Evolutionary conservation across 2,888 invertebrate species (phyloP).

Genomic region (Bursaphelenchus okinawaensis): DNA sequence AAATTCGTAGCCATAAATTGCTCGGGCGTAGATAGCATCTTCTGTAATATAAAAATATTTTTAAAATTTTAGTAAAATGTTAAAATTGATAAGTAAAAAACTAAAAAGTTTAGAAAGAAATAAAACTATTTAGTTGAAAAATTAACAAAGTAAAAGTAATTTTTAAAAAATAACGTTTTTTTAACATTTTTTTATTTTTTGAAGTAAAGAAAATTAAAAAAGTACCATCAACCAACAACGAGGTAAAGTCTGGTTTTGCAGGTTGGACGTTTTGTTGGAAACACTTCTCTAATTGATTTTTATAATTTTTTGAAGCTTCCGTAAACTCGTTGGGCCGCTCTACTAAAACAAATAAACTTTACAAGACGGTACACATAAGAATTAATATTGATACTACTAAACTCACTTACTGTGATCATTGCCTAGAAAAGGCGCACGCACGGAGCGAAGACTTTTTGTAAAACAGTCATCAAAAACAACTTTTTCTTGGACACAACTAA

Average conservation of each 20-base stretch:
- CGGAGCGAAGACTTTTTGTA: slow-evolving; percentile 34
- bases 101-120: too few species aligned
- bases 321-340: slow-evolving; percentile 23
- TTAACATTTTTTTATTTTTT: too few species aligned
- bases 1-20: slow-evolving; percentile 43
- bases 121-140: too few species aligned
- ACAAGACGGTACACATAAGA: not conserved
- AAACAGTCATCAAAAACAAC: slow-evolving; percentile 49
- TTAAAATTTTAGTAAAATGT: too few species aligned
- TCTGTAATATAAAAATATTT: slow-evolving; percentile 29
- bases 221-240: slow-evolving; percentile 35
- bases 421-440: slow-evolving; percentile 28
- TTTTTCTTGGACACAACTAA: slow-evolving; percentile 44
- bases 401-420: slow-evolving; percentile 22
- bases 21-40: slow-evolving; percentile 43
- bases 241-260: slow-evolving; percentile 6
- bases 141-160: too few species aligned
- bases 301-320: slow-evolving; percentile 16
- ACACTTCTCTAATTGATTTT: slow-evolving; percentile 3
- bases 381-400: too few species aligned
- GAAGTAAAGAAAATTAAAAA: too few species aligned
- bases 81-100: not conserved
- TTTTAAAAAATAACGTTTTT: too few species aligned
- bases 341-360: slow-evolving; percentile 6
- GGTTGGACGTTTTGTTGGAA: slow-evolving; percentile 14